Percentiles rank a stretch among this genome's conserved stretches.
Evolutionary conservation across 2,113 vertebrate species (phyloP).

Genomic region (Nymphicus hollandicus): DNA sequence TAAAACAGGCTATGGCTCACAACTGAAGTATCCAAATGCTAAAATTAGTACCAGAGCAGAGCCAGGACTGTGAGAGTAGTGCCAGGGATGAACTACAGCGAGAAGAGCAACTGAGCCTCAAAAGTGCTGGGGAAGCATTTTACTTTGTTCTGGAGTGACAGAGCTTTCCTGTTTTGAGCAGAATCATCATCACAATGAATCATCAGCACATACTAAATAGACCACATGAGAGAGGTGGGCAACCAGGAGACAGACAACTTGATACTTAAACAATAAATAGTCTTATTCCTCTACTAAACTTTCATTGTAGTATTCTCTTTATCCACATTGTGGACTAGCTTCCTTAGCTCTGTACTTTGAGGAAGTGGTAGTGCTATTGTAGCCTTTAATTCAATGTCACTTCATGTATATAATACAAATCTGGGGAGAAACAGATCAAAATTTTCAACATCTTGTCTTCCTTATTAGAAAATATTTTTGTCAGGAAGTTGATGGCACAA

Average conservation of each 20-base stretch:
- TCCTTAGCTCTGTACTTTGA: neutral
- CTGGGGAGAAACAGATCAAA: neutral
- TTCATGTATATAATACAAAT: neutral
- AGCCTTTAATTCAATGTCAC: neutral
- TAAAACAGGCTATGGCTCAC: neutral
- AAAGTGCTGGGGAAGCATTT: neutral
- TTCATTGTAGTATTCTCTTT: neutral
- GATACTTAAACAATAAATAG: neutral
- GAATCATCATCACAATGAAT: neutral
- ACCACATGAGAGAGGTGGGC: neutral
- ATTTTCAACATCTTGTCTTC: neutral
- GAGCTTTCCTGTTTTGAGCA: neutral
- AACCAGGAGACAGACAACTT: neutral
- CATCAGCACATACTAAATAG: neutral
- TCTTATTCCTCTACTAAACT: neutral
- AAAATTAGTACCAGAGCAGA: conserved; percentile 25
- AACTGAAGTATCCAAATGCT: conserved; percentile 15
- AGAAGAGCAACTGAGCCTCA: neutral
- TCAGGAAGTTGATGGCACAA: neutral
- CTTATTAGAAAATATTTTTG: neutral
- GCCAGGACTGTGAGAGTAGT: neutral
- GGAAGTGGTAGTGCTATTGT: neutral
- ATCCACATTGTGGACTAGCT: neutral
- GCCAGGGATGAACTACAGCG: neutral
- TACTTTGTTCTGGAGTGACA: neutral